phyloP scores from a whole-genome alignment of 2,113 vertebrate species.

The Protomyctophum bolini region DNA sequence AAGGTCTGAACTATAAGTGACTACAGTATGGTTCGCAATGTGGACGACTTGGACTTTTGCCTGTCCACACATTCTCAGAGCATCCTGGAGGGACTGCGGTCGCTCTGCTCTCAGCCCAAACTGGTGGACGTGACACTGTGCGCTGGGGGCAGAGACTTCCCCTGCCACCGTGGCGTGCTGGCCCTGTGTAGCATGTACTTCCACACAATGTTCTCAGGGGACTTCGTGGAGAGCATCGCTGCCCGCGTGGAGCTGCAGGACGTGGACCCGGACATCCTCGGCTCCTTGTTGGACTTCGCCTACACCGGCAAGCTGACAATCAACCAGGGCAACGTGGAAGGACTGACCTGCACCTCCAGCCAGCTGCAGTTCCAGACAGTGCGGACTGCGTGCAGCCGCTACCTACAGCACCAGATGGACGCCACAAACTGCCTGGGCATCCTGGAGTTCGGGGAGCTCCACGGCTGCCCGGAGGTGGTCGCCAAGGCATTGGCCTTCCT shows the following conservation, averaged over 20 bases:
- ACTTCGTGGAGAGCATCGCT: constrained; percentile 91
- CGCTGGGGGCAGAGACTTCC: constrained; percentile 84
- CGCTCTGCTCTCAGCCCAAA: constrained; percentile 86
- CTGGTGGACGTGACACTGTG: constrained; percentile 88
- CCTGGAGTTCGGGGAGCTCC: constrained; percentile 91
- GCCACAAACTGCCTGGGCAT: constrained; percentile 95
- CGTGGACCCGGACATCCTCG: constrained; percentile 81
- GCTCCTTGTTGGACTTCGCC: constrained; percentile 87
- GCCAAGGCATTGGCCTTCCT: constrained; percentile 94
- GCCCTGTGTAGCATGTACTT: constrained; percentile 96
- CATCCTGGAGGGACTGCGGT: constrained; percentile 87
- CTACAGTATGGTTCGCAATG: constrained; percentile 87
- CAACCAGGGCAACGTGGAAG: constrained; percentile 92
- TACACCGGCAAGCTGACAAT: constrained; percentile 94
- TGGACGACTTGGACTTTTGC: constrained; percentile 94
- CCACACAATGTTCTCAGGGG: constrained; percentile 90
- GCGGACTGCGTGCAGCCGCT: constrained; percentile 89
- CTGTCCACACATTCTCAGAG: constrained; percentile 90
- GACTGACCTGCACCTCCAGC: constrained; percentile 85
- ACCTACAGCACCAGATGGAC: constrained; percentile 95
- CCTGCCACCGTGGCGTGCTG: constrained; percentile 91
- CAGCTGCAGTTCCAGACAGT: constrained; percentile 90
- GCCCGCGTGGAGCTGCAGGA: constrained; percentile 90
- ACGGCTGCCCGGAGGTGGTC: constrained; percentile 90
- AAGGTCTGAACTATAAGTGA: constrained; percentile 28